These are phyloP conservation scores for Lontra canadensis DNA, from an alignment of 2,113 vertebrate species.

Conservation along the genomic window DNA sequence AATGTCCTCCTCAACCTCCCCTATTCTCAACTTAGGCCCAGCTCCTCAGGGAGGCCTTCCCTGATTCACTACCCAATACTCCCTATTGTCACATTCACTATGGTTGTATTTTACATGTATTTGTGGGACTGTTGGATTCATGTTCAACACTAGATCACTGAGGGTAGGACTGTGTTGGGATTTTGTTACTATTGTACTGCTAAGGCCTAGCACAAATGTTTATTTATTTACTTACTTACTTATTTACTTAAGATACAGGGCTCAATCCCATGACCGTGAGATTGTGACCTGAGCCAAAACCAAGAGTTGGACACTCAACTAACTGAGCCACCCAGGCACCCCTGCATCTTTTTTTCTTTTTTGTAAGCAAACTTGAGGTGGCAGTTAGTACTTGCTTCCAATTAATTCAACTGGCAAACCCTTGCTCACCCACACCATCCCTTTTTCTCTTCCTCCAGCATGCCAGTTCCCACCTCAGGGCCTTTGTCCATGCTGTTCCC, in stretches of 20 bases:
- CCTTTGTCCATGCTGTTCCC: background rate
- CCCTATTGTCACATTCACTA: background rate
- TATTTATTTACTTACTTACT: too few relatives aligned
- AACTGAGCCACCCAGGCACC: background rate
- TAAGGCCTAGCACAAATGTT: background rate
- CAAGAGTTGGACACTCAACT: background rate
- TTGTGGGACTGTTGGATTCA: background rate
- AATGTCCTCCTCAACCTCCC: background rate
- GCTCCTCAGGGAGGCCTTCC: background rate
- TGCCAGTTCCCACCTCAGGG: background rate
- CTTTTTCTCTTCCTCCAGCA: too few relatives aligned
- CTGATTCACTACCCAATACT: background rate
- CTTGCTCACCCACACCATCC: background rate
- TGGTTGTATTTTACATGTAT: background rate
- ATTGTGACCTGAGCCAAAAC: background rate
- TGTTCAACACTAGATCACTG: background rate
- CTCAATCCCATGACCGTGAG: background rate
- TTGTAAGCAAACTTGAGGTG: background rate
- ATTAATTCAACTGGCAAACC: background rate
- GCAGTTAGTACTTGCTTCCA: background rate
- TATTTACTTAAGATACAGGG: background rate
- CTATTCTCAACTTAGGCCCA: background rate
- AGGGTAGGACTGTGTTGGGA: background rate
- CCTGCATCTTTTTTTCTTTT: background rate
- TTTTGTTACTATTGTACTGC: background rate